Conservation (phyloP, 2,888 invertebrate genomes). For the Electrophaes corylata region DNA sequence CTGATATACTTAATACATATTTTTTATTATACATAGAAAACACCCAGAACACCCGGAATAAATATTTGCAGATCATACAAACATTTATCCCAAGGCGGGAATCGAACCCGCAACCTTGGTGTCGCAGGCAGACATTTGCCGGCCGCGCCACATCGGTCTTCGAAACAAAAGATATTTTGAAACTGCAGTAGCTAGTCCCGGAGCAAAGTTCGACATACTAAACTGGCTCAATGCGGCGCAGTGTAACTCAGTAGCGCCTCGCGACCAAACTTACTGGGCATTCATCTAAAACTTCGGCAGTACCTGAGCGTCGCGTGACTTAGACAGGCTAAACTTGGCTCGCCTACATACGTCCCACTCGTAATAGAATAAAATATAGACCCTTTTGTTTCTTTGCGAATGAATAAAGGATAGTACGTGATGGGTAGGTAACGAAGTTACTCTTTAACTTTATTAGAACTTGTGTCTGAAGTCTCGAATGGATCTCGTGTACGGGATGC, state of each 20-base stretch:
- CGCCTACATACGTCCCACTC: conserved; percentile 27
- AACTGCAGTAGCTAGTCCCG: conserved; percentile 29
- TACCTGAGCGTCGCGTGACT: conserved; percentile 63
- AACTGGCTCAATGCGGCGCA: conserved; percentile 45
- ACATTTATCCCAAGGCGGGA: no score
- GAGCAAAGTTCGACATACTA: conserved; percentile 37
- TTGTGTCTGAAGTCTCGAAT: conserved; percentile 20
- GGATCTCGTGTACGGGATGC: conserved; percentile 1
- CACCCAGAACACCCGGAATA: no score
- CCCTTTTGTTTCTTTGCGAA: conserved; percentile 41
- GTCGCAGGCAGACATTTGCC: no score
- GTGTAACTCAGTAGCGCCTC: conserved; percentile 63
- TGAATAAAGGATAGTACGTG: conserved; percentile 42
- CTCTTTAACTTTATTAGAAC: conserved; percentile 36
- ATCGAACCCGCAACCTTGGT: no score
- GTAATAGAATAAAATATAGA: conserved; percentile 43
- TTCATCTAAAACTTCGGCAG: conserved; percentile 75
- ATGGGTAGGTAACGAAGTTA: conserved; percentile 37
- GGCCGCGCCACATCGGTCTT: no score
- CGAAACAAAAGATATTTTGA: conserved; percentile 25
- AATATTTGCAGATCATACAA: no score
- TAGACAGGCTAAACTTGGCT: conserved; percentile 34
- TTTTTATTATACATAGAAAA: no score
- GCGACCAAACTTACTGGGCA: conserved; percentile 65
- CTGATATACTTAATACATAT: no score